Percentiles rank a stretch among this genome's conserved stretches.
phyloP scores from a whole-genome alignment of 2,888 invertebrate genomes.

The Desoria tigrina region DNA sequence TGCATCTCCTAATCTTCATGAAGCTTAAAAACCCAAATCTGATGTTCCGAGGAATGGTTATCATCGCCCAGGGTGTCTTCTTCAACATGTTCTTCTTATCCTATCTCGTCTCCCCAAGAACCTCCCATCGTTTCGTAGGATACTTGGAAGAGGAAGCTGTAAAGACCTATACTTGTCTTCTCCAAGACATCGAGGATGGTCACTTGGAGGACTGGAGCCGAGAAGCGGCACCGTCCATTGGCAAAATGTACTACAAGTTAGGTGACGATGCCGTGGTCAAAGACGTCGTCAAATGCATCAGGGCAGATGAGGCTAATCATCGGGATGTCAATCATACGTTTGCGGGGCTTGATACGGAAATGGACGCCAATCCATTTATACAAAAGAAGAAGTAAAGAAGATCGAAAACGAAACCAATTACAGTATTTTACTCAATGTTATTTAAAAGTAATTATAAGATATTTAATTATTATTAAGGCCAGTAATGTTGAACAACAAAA shows the following conservation, averaged over 20 bases:
- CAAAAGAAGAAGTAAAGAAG: no score
- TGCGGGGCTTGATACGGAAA: conserved; percentile 55
- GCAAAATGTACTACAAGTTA: conserved; percentile 56
- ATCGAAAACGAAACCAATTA: no score
- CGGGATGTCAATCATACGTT: conserved; percentile 57
- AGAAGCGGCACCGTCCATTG: conserved; percentile 55
- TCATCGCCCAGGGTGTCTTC: conserved; percentile 56
- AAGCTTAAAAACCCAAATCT: conserved; percentile 55
- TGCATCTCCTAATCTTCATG: conserved; percentile 54
- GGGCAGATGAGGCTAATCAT: conserved; percentile 57
- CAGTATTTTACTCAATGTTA: no score
- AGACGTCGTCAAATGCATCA: conserved; percentile 56
- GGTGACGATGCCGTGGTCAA: conserved; percentile 55
- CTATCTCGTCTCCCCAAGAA: conserved; percentile 55
- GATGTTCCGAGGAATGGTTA: conserved; percentile 55
- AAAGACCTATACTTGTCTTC: conserved; percentile 55
- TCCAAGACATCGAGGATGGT: conserved; percentile 55
- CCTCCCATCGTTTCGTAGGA: conserved; percentile 57
- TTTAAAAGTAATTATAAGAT: no score
- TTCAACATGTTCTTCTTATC: conserved; percentile 55
- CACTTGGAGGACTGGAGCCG: conserved; percentile 55
- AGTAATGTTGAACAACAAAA: no score
- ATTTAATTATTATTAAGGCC: no score
- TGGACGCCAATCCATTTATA: conserved; percentile 35
- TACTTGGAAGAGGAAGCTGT: conserved; percentile 58